Percentiles rank a stretch among this genome's conserved stretches.
phyloP scores from a whole-genome alignment of 2,113 vertebrate species.

The Opisthocomus hoazin region DNA sequence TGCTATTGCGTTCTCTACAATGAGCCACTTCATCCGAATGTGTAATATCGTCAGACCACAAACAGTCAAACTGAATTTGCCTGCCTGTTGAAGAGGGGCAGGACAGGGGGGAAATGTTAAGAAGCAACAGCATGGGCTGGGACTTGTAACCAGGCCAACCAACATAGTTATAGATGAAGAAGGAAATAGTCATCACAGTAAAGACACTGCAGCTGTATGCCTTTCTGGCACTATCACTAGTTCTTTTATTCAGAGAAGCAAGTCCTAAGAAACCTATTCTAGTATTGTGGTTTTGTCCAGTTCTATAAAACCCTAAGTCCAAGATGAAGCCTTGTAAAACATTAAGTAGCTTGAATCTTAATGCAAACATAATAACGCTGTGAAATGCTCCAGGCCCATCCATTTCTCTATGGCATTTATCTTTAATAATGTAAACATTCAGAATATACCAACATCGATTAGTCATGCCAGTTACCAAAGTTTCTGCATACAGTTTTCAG shows the following conservation, averaged over 20 bases:
- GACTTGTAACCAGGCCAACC: not conserved
- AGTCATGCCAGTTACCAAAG: not conserved
- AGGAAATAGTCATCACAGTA: not conserved
- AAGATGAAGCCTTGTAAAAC: not conserved
- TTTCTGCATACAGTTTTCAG: not conserved
- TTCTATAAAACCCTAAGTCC: not conserved
- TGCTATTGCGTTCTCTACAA: not conserved
- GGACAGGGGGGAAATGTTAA: not conserved
- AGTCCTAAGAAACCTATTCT: not conserved
- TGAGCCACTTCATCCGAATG: not conserved
- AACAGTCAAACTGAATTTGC: not conserved
- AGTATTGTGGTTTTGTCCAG: not conserved
- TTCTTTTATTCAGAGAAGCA: not conserved
- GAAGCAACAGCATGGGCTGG: not conserved
- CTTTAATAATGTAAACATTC: conserved; percentile 9
- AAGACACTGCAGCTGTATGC: not conserved
- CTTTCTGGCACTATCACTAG: not conserved
- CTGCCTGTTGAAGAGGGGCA: not conserved
- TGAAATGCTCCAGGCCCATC: not conserved
- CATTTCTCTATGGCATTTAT: not conserved
- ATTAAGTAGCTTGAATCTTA: not conserved
- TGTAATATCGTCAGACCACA: not conserved
- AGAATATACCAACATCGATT: not conserved
- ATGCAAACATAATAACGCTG: not conserved
- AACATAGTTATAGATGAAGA: not conserved